Evolutionary conservation across 1,140 invertebrate genomes (phyloP), one percentile per base, ranked within the genome.

Genomic region (Drosophila sucinea): DNA sequence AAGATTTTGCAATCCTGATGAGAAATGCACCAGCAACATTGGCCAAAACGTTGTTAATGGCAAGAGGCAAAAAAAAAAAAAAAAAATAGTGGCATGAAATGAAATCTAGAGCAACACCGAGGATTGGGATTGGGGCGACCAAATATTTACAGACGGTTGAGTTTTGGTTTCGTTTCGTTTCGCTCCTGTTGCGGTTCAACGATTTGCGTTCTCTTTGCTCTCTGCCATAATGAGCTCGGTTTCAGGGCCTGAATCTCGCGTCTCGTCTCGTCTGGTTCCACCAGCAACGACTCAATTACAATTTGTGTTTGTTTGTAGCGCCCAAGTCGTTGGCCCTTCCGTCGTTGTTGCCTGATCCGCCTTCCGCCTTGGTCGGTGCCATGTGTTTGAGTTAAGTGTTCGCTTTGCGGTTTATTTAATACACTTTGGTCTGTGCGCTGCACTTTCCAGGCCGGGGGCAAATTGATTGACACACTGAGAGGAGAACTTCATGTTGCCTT

Each of bases 321-420:
- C 44, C 73, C 65, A 73, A 64, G 79, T 61, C 67, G 74, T 57
- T 74, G 68, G 62, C 75, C 75, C 73, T 77, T 76, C 73, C 72
- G 71, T 38, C 33, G 32, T 35, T 17, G 8, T 3, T 11, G 10
- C 35, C 35, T 6, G 7, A 3, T 38, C 11, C 35, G 35, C 7
- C 41, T 11, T 51, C 41, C 65, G 38, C 27, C 30, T 29, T 38
- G 67, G 30, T 23, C 40, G 56, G 38, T 67, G 65, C 40, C 78
- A 60, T 69, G 65, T 79, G 68, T 79, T 82, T 79, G 72, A 75
- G 76, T 77, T 77, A 79, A 87, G 79, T 77, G 78, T 78, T 81
- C 77, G 84, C 69, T 89, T 77, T 89, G 84, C 85, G 84, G 84
- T 89, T 77, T 84, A 79, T 89, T 89, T 84, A 84, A 89, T 89